Conservation (phyloP, 2,888 invertebrate genomes). For the Folsomia candida region DNA sequence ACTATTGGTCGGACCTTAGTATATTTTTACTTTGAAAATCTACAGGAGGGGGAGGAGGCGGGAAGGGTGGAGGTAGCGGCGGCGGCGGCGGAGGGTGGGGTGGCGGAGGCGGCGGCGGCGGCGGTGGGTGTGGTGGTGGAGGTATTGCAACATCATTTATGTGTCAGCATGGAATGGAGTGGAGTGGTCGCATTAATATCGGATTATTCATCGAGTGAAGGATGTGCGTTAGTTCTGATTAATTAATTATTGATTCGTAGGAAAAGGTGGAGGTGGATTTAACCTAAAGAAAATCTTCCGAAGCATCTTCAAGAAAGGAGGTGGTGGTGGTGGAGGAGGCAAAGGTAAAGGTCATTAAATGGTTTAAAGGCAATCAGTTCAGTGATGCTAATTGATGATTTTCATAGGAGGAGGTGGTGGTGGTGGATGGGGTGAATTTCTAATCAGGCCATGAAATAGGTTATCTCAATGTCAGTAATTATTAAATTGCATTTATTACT, state of each 20-base stretch:
- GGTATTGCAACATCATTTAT: no score
- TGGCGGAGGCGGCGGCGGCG: conserved; percentile 10
- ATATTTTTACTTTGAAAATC: no score
- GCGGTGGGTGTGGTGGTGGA: conserved; percentile 4
- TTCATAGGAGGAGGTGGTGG: conserved; percentile 31
- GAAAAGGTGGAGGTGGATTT: conserved; percentile 33
- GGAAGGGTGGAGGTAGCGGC: conserved; percentile 13
- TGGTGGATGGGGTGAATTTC: conserved; percentile 7
- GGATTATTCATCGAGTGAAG: neutral
- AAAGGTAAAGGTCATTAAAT: no score
- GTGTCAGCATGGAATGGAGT: no score
- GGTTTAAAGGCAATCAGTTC: no score
- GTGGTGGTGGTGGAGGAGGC: conserved; percentile 19
- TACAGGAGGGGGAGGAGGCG: conserved; percentile 22
- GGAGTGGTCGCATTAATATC: no score
- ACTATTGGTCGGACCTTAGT: no score
- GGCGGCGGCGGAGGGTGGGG: conserved; percentile 10
- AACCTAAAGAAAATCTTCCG: conserved; percentile 32
- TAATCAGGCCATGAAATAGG: conserved; percentile 6
- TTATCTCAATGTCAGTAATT: neutral
- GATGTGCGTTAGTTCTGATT: neutral
- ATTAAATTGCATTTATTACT: neutral
- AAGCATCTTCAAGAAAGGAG: conserved; percentile 26
- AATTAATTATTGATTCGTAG: conserved; percentile 5
- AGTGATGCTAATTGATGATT: no score